phyloP scores from a whole-genome alignment of 1,140 invertebrate genomes.

The Drosophila cardini region DNA sequence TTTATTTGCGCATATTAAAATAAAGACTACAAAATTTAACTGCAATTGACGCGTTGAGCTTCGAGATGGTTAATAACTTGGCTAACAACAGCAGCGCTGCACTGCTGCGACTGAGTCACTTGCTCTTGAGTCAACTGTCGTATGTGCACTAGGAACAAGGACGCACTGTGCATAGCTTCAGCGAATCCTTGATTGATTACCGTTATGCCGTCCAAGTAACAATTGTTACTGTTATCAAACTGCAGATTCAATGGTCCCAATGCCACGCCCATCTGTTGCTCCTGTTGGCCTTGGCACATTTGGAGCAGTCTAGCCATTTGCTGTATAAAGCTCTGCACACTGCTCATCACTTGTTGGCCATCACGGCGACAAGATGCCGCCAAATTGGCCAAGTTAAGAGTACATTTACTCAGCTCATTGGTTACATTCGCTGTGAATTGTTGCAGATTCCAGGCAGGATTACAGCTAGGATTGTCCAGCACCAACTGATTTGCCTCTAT shows the following conservation, averaged over 20 bases:
- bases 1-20: conserved; percentile 46
- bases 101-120: conserved; percentile 40
- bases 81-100: conserved; percentile 45
- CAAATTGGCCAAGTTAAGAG: conserved; percentile 13
- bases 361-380: conserved; percentile 39
- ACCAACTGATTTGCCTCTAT: conserved; percentile 61
- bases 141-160: conserved; percentile 55
- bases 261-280: conserved; percentile 22
- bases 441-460: conserved; percentile 59
- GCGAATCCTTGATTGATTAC: conserved; percentile 59
- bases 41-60: conserved; percentile 60
- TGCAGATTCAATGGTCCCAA: conserved; percentile 24
- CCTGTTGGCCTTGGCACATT: conserved; percentile 34
- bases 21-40: conserved; percentile 25
- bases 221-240: conserved; percentile 39
- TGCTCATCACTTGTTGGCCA: conserved; percentile 35
- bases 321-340: conserved; percentile 52
- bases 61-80: conserved; percentile 49
- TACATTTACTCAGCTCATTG: conserved; percentile 48
- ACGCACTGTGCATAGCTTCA: conserved; percentile 60
- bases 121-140: conserved; percentile 54
- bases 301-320: conserved; percentile 55
- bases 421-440: conserved; percentile 63
- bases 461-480: conserved; percentile 57
- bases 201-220: conserved; percentile 60